Conservation (phyloP, 2,888 invertebrate species). For the Caenorhabditis sp. region DNA sequence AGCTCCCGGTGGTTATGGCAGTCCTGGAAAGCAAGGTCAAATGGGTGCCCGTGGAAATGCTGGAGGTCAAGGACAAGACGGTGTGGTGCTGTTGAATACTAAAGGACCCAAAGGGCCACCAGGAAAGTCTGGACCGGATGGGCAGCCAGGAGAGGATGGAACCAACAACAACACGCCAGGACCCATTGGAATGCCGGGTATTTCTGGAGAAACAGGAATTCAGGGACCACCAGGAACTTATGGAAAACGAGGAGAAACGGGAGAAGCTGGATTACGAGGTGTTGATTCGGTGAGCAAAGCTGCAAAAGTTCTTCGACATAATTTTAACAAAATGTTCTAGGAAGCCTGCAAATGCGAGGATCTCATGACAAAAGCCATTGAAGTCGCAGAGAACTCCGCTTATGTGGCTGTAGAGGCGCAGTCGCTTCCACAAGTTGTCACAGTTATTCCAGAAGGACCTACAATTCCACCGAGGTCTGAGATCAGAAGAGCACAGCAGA, state of each 20-base stretch:
- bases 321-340: background rate
- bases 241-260: conserved; percentile 51
- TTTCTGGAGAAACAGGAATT: conserved; percentile 25
- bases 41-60: conserved; percentile 42
- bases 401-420: conserved; percentile 46
- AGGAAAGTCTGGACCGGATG: conserved; percentile 53
- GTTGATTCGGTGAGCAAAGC: conserved; percentile 11
- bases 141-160: conserved; percentile 60
- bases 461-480: conserved; percentile 11
- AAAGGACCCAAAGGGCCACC: conserved; percentile 53
- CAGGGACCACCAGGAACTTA: conserved; percentile 20
- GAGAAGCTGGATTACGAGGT: conserved; percentile 30
- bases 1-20: conserved; percentile 48
- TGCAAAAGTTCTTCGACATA: background rate
- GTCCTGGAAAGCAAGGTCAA: conserved; percentile 54
- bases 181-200: conserved; percentile 37
- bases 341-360: conserved; percentile 45
- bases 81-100: conserved; percentile 38
- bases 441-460: background rate
- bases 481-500: conserved; percentile 39
- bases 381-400: conserved; percentile 48
- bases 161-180: conserved; percentile 52
- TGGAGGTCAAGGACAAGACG: conserved; percentile 52
- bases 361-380: conserved; percentile 45
- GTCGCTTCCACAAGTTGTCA: background rate